Conservation (phyloP, 2,797 vertebrate species). For the Poeciliopsis gracilis region DNA sequence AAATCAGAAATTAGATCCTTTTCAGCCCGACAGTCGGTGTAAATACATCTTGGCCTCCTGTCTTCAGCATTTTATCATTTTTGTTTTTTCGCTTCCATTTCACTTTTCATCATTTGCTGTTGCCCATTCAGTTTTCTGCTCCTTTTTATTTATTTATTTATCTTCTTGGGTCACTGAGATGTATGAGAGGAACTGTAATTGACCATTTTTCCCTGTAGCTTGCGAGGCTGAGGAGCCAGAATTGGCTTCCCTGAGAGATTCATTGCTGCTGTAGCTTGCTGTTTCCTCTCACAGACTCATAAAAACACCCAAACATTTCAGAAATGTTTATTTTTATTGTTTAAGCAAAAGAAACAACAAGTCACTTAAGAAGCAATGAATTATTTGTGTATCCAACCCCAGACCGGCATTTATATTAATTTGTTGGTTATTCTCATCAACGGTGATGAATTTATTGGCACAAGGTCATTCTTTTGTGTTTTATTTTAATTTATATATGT, state of each 20-base stretch:
- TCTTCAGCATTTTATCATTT: slow-evolving; percentile 29
- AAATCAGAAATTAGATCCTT: slow-evolving; percentile 44
- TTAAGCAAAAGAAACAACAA: slow-evolving; percentile 46
- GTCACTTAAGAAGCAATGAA: slow-evolving; percentile 62
- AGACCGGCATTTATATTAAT: slow-evolving; percentile 51
- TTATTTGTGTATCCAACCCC: slow-evolving; percentile 67
- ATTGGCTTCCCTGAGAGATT: slow-evolving; percentile 62
- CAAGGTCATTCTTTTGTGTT: neutral
- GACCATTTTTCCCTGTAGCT: slow-evolving; percentile 60
- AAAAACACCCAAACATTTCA: neutral
- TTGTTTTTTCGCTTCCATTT: slow-evolving; percentile 30
- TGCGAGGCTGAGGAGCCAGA: slow-evolving; percentile 42
- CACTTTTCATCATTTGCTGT: slow-evolving; percentile 23
- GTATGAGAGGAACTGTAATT: slow-evolving; percentile 76
- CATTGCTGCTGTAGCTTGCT: slow-evolving; percentile 63
- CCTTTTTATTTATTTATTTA: slow-evolving; percentile 20
- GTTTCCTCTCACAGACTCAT: slow-evolving; percentile 39
- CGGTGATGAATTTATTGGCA: slow-evolving; percentile 8
- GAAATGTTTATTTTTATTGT: neutral
- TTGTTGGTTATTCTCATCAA: slow-evolving; percentile 23
- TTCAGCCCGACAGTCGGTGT: slow-evolving; percentile 45
- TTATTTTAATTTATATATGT: slow-evolving; percentile 33
- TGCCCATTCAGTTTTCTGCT: slow-evolving; percentile 23
- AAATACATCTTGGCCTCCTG: slow-evolving; percentile 42
- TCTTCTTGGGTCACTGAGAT: slow-evolving; percentile 77